phyloP scores from a whole-genome alignment of 1,140 invertebrate species.

The Scaptomyza montana region DNA sequence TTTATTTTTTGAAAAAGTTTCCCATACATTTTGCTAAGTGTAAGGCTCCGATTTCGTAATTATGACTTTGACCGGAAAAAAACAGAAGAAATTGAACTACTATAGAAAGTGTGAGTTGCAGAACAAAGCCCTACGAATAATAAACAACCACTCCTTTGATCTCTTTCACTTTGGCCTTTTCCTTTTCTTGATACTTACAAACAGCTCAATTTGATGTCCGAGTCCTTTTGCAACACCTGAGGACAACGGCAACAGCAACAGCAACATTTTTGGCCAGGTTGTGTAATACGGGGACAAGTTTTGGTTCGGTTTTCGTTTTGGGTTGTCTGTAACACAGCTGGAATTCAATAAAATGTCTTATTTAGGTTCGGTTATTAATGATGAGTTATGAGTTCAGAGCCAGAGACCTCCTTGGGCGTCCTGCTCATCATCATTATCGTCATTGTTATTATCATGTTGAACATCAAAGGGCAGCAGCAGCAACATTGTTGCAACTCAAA shows the following conservation, averaged over 20 bases:
- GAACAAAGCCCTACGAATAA: constrained; percentile 15
- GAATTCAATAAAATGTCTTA: constrained; percentile 81
- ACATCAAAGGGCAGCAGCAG: constrained; percentile 11
- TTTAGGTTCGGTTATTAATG: constrained; percentile 81
- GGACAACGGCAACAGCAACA: no score
- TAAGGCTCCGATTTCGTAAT: constrained; percentile 53
- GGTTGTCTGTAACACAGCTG: constrained; percentile 58
- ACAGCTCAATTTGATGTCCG: constrained; percentile 46
- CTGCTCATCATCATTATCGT: constrained; percentile 40
- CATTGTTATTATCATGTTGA: constrained; percentile 17
- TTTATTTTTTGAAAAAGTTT: no score
- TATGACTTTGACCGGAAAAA: constrained; percentile 48
- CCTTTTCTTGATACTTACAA: constrained; percentile 11
- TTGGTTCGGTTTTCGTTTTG: background rate
- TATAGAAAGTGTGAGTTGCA: constrained; percentile 61
- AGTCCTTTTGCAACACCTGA: constrained; percentile 27
- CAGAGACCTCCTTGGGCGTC: constrained; percentile 60
- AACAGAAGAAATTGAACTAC: background rate
- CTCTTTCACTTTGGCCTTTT: constrained; percentile 46
- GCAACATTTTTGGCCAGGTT: constrained; percentile 2
- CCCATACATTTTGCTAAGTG: background rate
- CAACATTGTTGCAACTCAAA: constrained; percentile 35
- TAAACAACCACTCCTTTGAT: constrained; percentile 55
- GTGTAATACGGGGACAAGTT: constrained; percentile 22
- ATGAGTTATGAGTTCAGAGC: constrained; percentile 76